Percentiles rank a stretch among this genome's conserved stretches.
phyloP scores from a whole-genome alignment of 2,113 vertebrate species.

The Atrichornis clamosus region DNA sequence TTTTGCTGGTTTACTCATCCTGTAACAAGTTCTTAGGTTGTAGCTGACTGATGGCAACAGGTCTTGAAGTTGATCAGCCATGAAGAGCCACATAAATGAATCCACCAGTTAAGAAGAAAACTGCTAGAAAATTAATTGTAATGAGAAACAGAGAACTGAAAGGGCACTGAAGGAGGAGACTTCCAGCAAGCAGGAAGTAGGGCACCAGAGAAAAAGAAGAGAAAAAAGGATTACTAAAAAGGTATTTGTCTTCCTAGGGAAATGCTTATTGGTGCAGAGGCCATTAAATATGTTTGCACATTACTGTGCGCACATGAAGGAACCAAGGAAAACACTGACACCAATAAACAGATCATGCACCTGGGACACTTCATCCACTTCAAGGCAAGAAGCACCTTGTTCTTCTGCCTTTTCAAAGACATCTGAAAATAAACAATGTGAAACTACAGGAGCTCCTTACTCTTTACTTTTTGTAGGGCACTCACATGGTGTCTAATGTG shows the following conservation, averaged over 20 bases:
- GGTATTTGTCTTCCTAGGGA: background rate
- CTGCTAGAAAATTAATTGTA: background rate
- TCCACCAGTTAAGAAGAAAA: background rate
- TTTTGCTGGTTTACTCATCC: background rate
- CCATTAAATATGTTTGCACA: background rate
- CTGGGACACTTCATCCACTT: background rate
- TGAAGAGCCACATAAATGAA: background rate
- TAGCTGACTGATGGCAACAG: background rate
- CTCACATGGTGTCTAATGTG: background rate
- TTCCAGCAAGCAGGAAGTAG: background rate
- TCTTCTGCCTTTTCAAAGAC: background rate
- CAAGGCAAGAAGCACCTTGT: background rate
- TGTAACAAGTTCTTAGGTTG: background rate
- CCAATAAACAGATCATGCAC: background rate
- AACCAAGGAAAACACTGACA: background rate
- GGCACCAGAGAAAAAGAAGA: background rate
- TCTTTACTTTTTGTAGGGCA: background rate
- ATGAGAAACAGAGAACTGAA: background rate
- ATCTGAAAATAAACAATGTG: background rate
- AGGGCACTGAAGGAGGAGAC: background rate
- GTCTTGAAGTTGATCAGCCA: background rate
- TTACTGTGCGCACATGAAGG: background rate
- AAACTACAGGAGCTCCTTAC: background rate
- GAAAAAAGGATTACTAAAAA: background rate
- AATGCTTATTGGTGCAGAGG: background rate